phyloP scores from a whole-genome alignment of 2,888 invertebrate species.

The Sericinus montela region DNA sequence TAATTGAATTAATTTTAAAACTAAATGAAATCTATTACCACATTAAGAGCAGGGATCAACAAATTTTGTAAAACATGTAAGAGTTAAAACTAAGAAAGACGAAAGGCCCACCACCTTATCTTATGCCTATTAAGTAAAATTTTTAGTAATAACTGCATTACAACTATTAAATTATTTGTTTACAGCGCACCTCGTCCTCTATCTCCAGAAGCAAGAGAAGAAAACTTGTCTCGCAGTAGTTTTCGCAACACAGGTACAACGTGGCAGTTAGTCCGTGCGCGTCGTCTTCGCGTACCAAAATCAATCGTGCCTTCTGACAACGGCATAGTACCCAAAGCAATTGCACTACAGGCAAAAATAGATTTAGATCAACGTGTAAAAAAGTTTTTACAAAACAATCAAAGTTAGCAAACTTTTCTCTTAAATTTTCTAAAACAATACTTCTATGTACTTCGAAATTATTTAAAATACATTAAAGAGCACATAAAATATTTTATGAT shows the following conservation, averaged over 20 bases:
- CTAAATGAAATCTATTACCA: no score
- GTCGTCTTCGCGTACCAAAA: constrained; percentile 56
- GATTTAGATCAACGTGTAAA: constrained; percentile 56
- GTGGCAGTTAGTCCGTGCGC: constrained; percentile 66
- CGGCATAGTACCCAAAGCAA: constrained; percentile 47
- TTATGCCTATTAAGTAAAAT: no score
- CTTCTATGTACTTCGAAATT: no score
- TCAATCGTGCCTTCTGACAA: constrained; percentile 47
- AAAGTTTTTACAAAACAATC: constrained; percentile 43
- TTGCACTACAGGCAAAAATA: constrained; percentile 52
- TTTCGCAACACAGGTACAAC: constrained; percentile 52
- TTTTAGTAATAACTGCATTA: no score
- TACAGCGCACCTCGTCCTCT: constrained; percentile 53
- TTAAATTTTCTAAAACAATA: no score
- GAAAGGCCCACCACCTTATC: no score
- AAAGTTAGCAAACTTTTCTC: neutral
- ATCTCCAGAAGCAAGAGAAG: constrained; percentile 46
- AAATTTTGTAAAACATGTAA: no score
- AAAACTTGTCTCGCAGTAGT: constrained; percentile 36
- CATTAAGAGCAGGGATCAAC: no score
- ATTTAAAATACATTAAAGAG: no score
- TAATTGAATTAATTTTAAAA: no score
- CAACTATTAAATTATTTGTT: neutral
- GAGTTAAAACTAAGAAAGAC: no score
- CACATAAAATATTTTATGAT: no score